Conservation (phyloP, 1,140 invertebrate species). For the Chelonus insularis region DNA sequence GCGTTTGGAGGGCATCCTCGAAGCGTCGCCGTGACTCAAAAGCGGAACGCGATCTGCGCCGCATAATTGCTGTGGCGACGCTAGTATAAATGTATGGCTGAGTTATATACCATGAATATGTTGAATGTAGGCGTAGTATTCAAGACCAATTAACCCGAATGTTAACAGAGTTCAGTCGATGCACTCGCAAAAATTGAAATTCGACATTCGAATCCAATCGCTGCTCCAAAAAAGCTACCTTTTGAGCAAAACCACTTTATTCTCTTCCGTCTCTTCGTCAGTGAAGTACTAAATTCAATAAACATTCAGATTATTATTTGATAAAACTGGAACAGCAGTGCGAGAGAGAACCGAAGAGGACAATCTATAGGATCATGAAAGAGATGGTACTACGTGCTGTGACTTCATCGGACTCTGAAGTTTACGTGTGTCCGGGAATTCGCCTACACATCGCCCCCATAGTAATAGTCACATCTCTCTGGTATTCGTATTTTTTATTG, state of each 20-base stretch:
- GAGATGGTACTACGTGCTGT: not conserved
- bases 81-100: constrained; percentile 36
- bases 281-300: too few species aligned
- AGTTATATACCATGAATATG: too few species aligned
- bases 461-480: constrained; percentile 18
- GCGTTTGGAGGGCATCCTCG: constrained; percentile 52
- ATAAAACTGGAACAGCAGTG: too few species aligned
- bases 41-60: constrained; percentile 44
- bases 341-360: not conserved
- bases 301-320: too few species aligned
- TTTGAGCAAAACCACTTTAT: too few species aligned
- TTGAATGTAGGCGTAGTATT: constrained; percentile 27
- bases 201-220: too few species aligned
- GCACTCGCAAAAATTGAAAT: not conserved
- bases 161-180: constrained; percentile 41
- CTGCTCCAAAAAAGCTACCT: too few species aligned
- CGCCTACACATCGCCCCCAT: constrained; percentile 21
- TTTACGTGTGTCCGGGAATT: constrained; percentile 19
- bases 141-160: constrained; percentile 45
- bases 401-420: constrained; percentile 8
- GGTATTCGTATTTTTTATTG: constrained; percentile 36
- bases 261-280: too few species aligned
- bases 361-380: not conserved
- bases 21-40: constrained; percentile 46
- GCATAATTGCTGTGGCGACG: constrained; percentile 46